phyloP scores from a whole-genome alignment of 2,888 invertebrate species.

The Atrina japonica region DNA sequence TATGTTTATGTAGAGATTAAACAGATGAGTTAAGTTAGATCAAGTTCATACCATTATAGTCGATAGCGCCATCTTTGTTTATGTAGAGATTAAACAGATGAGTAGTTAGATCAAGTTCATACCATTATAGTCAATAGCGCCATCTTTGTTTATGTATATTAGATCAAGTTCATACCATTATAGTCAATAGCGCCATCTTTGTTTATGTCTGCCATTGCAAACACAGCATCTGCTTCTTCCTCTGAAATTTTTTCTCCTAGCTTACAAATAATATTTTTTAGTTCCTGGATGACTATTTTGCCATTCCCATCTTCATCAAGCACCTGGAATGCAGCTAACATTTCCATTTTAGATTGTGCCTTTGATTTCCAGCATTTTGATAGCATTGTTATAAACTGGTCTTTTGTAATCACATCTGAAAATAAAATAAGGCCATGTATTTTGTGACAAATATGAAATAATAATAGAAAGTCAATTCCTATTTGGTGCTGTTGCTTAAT shows the following conservation, averaged over 20 bases:
- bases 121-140: no score
- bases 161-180: slow-evolving; percentile 16
- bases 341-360: slow-evolving; percentile 7
- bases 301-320: slow-evolving; percentile 29
- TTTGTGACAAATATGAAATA: no score
- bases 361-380: slow-evolving; percentile 16
- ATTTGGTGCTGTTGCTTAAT: no score
- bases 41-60: slow-evolving; percentile 18
- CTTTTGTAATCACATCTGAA: no score
- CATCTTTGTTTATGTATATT: background rate
- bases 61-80: no score
- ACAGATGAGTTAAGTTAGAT: no score
- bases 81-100: no score
- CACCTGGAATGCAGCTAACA: slow-evolving; percentile 24
- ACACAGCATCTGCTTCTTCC: slow-evolving; percentile 1
- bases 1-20: no score
- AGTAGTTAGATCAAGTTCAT: background rate
- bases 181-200: slow-evolving; percentile 27
- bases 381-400: slow-evolving; percentile 11
- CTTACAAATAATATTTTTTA: slow-evolving; percentile 1
- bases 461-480: no score
- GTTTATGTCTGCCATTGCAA: slow-evolving; percentile 17
- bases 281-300: slow-evolving; percentile 5
- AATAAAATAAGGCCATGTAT: no score
- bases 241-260: slow-evolving; percentile 10